A percentile compares a stretch with the other conserved stretches of the same genome.
phyloP scores from a whole-genome alignment of 2,888 invertebrate genomes.

The Thereva unica region DNA sequence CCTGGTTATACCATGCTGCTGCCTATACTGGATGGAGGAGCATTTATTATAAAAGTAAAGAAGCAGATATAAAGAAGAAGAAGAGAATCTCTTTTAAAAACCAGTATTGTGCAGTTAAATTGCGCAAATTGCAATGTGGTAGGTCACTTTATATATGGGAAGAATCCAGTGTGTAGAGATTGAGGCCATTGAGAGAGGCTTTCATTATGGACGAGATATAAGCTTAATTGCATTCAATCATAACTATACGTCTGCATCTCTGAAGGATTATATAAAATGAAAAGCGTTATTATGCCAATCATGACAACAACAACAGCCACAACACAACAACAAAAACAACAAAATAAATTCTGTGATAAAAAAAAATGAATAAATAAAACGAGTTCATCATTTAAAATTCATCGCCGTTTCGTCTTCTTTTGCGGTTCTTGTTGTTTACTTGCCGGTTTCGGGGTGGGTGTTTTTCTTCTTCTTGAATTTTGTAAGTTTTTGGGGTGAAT shows the following conservation, averaged over 20 bases:
- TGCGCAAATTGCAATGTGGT: background rate
- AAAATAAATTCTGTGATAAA: too few species aligned
- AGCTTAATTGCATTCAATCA: conserved; percentile 15
- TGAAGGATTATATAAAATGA: conserved; percentile 15
- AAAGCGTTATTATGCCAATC: conserved; percentile 17
- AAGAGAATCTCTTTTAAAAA: too few species aligned
- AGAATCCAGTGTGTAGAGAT: conserved; percentile 9
- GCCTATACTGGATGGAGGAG: too few species aligned
- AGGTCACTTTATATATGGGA: conserved; percentile 5
- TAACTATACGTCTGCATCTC: background rate
- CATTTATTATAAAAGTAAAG: too few species aligned
- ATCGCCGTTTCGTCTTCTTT: background rate
- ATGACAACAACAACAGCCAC: background rate
- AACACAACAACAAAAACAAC: conserved; percentile 3
- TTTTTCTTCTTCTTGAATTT: too few species aligned
- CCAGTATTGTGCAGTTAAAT: too few species aligned
- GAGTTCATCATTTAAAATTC: conserved; percentile 8
- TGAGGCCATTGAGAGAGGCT: background rate
- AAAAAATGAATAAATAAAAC: background rate
- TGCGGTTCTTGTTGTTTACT: too few species aligned
- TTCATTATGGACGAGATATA: background rate
- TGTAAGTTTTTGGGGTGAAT: too few species aligned
- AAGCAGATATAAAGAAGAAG: too few species aligned
- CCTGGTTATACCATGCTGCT: too few species aligned
- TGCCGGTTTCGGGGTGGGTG: too few species aligned